Percentiles rank a stretch among this genome's conserved stretches.
Conservation (phyloP, 2,797 vertebrate genomes). For the Acanthornis magna region DNA sequence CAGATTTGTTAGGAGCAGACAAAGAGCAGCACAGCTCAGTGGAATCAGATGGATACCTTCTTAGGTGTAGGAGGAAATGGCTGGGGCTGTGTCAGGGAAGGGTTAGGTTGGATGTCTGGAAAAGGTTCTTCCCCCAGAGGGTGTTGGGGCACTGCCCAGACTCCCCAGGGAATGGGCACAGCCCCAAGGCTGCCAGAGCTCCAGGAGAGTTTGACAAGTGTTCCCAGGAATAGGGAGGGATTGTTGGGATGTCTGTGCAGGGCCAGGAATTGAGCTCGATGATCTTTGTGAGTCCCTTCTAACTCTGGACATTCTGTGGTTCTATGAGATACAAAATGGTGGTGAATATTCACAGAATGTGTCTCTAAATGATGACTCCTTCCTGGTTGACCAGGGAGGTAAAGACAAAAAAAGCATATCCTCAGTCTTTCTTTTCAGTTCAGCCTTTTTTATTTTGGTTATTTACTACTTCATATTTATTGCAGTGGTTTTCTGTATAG, state of each 20-base stretch:
- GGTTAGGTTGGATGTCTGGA: rapidly evolving
- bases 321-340: background rate
- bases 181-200: background rate
- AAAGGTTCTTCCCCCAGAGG: rapidly evolving
- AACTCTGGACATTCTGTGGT: background rate
- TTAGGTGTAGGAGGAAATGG: rapidly evolving
- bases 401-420: background rate
- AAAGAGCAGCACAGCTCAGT: background rate
- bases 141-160: rapidly evolving
- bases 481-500: background rate
- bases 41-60: background rate
- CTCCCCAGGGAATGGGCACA: background rate
- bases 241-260: background rate
- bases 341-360: background rate
- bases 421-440: background rate
- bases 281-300: too few species aligned
- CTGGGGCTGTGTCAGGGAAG: background rate
- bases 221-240: background rate
- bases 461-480: background rate
- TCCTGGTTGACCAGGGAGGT: background rate
- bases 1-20: background rate
- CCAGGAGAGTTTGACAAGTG: rapidly evolving
- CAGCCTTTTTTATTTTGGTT: background rate
- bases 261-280: rapidly evolving
- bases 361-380: background rate